phyloP scores from a whole-genome alignment of 1,140 invertebrate genomes.

The Tigriopus japonicus region DNA sequence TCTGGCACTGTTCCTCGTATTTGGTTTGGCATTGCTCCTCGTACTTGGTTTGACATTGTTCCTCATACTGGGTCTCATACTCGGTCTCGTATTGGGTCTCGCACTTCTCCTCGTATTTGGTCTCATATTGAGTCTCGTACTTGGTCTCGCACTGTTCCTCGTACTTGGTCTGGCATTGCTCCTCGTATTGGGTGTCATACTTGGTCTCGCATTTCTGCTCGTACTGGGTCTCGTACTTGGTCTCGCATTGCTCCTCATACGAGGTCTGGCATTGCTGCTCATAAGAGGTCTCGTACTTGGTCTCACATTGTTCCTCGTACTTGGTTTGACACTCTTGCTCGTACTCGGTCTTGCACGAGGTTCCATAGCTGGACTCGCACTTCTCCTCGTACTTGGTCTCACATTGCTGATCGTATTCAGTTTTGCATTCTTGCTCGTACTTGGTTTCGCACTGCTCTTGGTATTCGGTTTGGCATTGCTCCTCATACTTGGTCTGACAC shows the following conservation, averaged over 20 bases:
- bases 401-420: conserved; percentile 11
- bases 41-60: conserved; percentile 11
- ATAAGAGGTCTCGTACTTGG: conserved; percentile 5
- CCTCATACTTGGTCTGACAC: conserved; percentile 8
- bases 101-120: conserved; percentile 9
- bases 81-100: conserved; percentile 13
- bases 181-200: conserved; percentile 11
- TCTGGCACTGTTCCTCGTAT: conserved; percentile 13
- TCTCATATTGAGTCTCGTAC: conserved; percentile 10
- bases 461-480: conserved; percentile 2
- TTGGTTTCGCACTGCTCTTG: conserved; percentile 6
- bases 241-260: conserved; percentile 12
- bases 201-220: conserved; percentile 11
- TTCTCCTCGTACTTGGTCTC: conserved; percentile 13
- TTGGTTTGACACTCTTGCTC: conserved; percentile 13
- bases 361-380: conserved; percentile 7
- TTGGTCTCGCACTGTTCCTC: conserved; percentile 11
- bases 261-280: conserved; percentile 14
- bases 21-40: conserved; percentile 13
- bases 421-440: conserved; percentile 12
- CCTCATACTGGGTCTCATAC: conserved; percentile 13
- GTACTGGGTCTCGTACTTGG: conserved; percentile 13
- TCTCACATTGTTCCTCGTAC: conserved; percentile 13
- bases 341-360: conserved; percentile 11
- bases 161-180: conserved; percentile 6